Percentiles rank a stretch among this genome's conserved stretches.
Evolutionary conservation across 2,797 vertebrate genomes (phyloP).

Genomic region (Scolopax bukidnonensis): DNA sequence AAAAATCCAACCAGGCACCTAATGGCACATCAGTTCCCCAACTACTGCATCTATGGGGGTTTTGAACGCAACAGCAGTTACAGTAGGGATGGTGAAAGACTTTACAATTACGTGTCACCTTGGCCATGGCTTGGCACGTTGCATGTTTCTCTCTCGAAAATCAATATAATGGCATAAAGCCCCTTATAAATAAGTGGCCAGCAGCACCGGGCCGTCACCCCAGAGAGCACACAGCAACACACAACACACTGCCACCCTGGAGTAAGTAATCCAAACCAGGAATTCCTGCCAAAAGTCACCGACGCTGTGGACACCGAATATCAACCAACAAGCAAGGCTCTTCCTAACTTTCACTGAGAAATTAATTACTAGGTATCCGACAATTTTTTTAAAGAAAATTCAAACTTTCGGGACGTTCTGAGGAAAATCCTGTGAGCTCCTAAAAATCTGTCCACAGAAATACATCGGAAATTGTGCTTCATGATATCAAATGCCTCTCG

Average conservation of each 20-base stretch:
- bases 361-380: neutral
- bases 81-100: neutral
- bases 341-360: neutral
- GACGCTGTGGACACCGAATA: neutral
- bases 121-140: neutral
- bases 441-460: neutral
- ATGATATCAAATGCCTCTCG: rapidly evolving
- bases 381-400: neutral
- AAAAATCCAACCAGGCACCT: neutral
- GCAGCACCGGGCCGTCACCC: rapidly evolving
- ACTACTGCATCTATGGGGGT: neutral
- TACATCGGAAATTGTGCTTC: neutral
- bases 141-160: neutral
- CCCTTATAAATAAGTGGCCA: too few species aligned
- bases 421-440: neutral
- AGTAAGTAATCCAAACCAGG: neutral
- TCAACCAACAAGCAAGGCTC: neutral
- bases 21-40: neutral
- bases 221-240: neutral
- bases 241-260: rapidly evolving
- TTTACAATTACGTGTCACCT: neutral
- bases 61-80: neutral
- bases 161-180: neutral
- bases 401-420: neutral
- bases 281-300: neutral